phyloP scores from a whole-genome alignment of 1,140 invertebrate species.

The Rhopalosiphum maidis region DNA sequence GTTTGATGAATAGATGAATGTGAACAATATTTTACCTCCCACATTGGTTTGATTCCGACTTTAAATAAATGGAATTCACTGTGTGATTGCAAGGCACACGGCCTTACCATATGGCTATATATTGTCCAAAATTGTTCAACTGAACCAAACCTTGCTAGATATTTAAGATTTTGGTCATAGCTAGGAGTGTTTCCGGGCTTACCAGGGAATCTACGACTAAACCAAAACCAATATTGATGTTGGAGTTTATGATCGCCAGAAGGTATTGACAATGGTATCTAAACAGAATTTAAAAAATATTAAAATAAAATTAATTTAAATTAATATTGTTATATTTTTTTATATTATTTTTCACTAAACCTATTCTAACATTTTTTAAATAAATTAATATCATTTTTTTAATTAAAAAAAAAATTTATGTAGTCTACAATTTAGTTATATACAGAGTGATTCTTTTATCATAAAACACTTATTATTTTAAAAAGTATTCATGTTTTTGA shows the following conservation, averaged over 20 bases:
- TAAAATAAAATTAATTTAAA: background rate
- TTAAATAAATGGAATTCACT: slow-evolving; percentile 98
- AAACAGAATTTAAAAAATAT: slow-evolving; percentile 59
- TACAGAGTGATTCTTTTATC: no score
- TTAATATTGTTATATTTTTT: background rate
- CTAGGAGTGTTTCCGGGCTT: slow-evolving; percentile 72
- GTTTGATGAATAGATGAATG: background rate
- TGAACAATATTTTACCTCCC: slow-evolving; percentile 57
- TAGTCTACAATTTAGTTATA: background rate
- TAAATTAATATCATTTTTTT: background rate
- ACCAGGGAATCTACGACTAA: slow-evolving; percentile 76
- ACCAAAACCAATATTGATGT: slow-evolving; percentile 90
- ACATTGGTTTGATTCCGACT: slow-evolving; percentile 86
- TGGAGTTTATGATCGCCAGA: slow-evolving; percentile 85
- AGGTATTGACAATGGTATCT: slow-evolving; percentile 72
- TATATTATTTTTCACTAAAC: no score
- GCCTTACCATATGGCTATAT: slow-evolving; percentile 89
- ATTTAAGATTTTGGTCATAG: slow-evolving; percentile 75
- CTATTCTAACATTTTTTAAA: background rate
- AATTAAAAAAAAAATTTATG: background rate
- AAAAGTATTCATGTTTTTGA: no score
- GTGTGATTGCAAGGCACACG: slow-evolving; percentile 85
- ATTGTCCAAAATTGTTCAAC: slow-evolving; percentile 98
- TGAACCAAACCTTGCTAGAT: slow-evolving; percentile 84
- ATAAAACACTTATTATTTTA: no score